Conservation (phyloP, 2,797 vertebrate species). For the Tapirus indicus region DNA sequence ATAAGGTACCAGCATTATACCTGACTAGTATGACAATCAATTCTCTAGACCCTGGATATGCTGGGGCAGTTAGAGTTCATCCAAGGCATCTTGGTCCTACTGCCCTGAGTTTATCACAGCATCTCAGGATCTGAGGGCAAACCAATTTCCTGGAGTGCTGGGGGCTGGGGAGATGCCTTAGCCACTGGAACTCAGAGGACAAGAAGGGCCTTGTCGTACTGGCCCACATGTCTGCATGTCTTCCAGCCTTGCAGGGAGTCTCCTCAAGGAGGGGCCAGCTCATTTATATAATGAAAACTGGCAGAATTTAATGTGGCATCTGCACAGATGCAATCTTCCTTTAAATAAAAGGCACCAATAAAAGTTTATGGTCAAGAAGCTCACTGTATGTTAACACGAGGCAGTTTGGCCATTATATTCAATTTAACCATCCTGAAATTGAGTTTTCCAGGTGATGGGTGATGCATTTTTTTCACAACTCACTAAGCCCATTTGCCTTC, state of each 20-base stretch:
- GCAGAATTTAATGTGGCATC: neutral
- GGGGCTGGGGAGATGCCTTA: neutral
- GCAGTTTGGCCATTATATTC: neutral
- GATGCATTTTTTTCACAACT: conserved; percentile 11
- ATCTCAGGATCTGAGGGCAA: conserved; percentile 1
- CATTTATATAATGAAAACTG: conserved; percentile 24
- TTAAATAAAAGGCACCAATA: conserved; percentile 34
- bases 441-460: conserved; percentile 26
- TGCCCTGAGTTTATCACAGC: neutral
- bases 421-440: conserved; percentile 34
- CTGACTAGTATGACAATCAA: neutral
- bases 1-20: neutral
- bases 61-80: neutral
- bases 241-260: neutral
- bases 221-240: neutral
- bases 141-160: neutral
- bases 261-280: neutral
- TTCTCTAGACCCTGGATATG: neutral
- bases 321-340: neutral
- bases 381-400: neutral
- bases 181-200: neutral
- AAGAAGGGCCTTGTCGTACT: neutral
- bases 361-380: conserved; percentile 1
- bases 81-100: neutral
- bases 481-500: neutral